Conservation (phyloP, 53 echinoderm and acorn worm species). For the Astropecten irregularis region DNA sequence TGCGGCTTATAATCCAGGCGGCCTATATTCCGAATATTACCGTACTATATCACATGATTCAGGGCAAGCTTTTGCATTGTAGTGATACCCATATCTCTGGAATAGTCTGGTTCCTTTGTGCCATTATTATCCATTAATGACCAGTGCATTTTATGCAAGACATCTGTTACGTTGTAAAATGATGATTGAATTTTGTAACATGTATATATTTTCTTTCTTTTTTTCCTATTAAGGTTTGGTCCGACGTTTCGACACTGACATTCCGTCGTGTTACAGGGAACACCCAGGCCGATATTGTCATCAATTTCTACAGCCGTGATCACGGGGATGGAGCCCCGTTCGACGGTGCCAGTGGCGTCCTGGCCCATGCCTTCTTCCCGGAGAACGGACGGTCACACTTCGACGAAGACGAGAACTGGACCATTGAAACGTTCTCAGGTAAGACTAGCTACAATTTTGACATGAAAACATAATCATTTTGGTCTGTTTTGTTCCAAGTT, state of each 20-base stretch:
- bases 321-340: constrained; percentile 74
- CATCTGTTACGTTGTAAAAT: no score
- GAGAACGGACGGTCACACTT: constrained; percentile 73
- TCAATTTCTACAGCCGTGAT: constrained; percentile 34
- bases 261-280: constrained; percentile 40
- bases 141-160: no score
- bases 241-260: constrained; percentile 61
- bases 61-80: no score
- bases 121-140: no score
- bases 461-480: background rate
- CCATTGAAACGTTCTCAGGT: constrained; percentile 29
- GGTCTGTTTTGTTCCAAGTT: background rate
- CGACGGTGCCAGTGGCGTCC: constrained; percentile 55
- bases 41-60: no score
- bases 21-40: no score
- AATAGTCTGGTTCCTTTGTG: no score
- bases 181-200: no score
- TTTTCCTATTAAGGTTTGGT: no score
- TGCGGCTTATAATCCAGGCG: no score
- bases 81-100: no score
- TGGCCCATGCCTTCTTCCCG: constrained; percentile 81
- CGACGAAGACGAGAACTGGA: constrained; percentile 70
- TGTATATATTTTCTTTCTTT: no score
- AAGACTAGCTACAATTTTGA: background rate
- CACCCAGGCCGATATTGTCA: constrained; percentile 61